Evolutionary conservation across 2,888 invertebrate genomes (phyloP).

Genomic region (Mantis religiosa): DNA sequence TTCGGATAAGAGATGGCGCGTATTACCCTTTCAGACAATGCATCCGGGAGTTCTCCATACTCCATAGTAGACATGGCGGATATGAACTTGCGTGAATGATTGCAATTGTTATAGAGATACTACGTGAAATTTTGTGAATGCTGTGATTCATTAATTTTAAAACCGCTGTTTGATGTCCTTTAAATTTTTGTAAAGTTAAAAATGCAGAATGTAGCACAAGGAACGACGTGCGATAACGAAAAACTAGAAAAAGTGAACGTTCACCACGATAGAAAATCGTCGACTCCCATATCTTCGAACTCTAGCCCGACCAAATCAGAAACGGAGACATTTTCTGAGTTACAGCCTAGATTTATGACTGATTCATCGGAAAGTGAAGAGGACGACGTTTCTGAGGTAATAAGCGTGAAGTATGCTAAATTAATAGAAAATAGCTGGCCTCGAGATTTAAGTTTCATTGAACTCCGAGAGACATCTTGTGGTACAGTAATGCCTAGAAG

Average conservation of each 20-base stretch:
- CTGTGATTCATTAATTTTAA: conserved; percentile 40
- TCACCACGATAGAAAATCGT: conserved; percentile 53
- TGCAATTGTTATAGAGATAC: conserved; percentile 42
- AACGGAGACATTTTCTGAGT: conserved; percentile 81
- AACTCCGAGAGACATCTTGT: conserved; percentile 66
- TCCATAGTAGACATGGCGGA: conserved; percentile 79
- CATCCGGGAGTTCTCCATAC: conserved; percentile 54
- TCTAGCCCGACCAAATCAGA: conserved; percentile 79
- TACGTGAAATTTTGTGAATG: conserved; percentile 39
- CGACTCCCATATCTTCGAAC: conserved; percentile 80
- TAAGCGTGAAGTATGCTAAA: conserved; percentile 33
- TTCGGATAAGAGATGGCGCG: conserved; percentile 18
- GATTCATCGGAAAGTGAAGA: conserved; percentile 95
- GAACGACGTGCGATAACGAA: conserved; percentile 69
- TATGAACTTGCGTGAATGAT: conserved; percentile 53
- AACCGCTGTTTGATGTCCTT: conserved; percentile 46
- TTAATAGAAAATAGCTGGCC: conserved; percentile 34
- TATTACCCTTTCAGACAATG: conserved; percentile 41
- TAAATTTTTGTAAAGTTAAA: conserved; percentile 64
- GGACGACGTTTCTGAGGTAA: conserved; percentile 94
- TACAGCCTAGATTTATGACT: conserved; percentile 83
- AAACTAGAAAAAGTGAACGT: conserved; percentile 75
- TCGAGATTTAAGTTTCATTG: conserved; percentile 44
- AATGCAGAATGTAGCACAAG: conserved; percentile 89
- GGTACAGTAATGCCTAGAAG: conserved; percentile 36